Evolutionary conservation across 2,113 vertebrate species (phyloP).

Genomic region (Tragelaphus buxtoni): DNA sequence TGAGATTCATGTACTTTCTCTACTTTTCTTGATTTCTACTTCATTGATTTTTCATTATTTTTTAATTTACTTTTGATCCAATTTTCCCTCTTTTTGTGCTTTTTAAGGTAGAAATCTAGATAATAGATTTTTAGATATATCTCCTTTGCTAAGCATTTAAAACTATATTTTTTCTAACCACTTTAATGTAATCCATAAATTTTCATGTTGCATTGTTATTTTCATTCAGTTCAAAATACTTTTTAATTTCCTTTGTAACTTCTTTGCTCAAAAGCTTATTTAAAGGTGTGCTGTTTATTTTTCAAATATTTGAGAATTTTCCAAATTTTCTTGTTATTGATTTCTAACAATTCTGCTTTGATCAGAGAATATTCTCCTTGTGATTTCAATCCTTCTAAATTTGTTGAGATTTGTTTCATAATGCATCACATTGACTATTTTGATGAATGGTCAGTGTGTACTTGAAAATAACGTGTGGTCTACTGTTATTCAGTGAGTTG

Average conservation of each 20-base stretch:
- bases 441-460: neutral
- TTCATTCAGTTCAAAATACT: neutral
- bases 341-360: neutral
- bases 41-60: neutral
- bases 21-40: neutral
- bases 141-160: neutral
- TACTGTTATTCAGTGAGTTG: neutral
- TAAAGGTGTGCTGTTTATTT: neutral
- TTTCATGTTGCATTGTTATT: neutral
- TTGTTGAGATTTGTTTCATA: neutral
- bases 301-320: neutral
- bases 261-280: neutral
- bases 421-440: neutral
- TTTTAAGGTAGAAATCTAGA: neutral
- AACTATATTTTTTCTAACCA: neutral
- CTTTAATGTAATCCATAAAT: neutral
- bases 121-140: neutral
- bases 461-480: neutral
- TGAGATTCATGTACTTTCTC: neutral
- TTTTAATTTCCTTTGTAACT: neutral
- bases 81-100: neutral
- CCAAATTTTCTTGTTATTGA: neutral
- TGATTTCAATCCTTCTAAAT: neutral
- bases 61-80: neutral
- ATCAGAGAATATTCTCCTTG: neutral